phyloP scores from a whole-genome alignment of 2,888 invertebrate genomes.

The Beris chalybata region DNA sequence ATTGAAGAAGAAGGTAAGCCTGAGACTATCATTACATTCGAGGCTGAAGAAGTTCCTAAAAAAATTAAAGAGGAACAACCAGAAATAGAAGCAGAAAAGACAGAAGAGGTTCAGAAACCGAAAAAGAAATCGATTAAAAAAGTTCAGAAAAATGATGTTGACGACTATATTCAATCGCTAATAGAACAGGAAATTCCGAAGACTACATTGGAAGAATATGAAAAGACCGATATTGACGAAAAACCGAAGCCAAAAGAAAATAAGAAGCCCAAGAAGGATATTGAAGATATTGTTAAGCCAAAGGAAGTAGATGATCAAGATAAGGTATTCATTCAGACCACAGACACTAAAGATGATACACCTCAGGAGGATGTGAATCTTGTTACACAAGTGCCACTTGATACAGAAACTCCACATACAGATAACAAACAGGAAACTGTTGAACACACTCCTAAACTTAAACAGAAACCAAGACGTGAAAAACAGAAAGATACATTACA shows the following conservation, averaged over 20 bases:
- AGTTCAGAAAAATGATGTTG: conserved; percentile 39
- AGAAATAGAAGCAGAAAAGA: conserved; percentile 35
- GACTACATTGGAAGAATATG: conserved; percentile 56
- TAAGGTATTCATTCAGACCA: conserved; percentile 40
- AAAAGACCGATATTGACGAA: conserved; percentile 55
- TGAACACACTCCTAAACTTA: conserved; percentile 49
- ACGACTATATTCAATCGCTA: conserved; percentile 15
- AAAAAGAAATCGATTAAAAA: conserved; percentile 41
- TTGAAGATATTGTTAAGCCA: conserved; percentile 43
- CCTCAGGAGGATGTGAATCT: background rate
- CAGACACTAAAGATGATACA: conserved; percentile 45
- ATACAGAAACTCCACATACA: conserved; percentile 42
- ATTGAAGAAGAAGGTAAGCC: conserved; percentile 50
- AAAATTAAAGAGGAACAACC: conserved; percentile 27
- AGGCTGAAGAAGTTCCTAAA: conserved; percentile 42
- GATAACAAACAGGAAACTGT: conserved; percentile 46
- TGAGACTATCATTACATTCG: conserved; percentile 43
- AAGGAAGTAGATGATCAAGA: conserved; percentile 47
- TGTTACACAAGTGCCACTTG: conserved; percentile 12
- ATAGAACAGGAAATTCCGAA: conserved; percentile 53
- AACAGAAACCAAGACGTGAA: conserved; percentile 55
- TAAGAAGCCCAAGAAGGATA: conserved; percentile 43
- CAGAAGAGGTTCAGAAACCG: conserved; percentile 17
- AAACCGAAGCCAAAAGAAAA: conserved; percentile 50
- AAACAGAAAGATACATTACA: conserved; percentile 45